phyloP scores from a whole-genome alignment of 1,140 invertebrate genomes.

The Drosophila melanogaster region DNA sequence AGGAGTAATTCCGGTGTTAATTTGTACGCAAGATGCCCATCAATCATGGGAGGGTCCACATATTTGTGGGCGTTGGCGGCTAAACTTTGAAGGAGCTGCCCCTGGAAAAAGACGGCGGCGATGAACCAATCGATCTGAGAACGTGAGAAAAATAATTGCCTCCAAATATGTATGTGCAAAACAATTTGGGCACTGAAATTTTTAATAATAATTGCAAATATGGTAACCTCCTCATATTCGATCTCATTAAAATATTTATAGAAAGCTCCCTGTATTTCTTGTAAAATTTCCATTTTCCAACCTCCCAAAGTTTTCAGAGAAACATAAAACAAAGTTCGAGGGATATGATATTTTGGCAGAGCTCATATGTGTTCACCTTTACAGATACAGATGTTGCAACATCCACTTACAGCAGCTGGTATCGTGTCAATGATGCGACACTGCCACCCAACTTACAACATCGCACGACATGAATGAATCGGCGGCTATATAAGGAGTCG shows the following conservation, averaged over 20 bases:
- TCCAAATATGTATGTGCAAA: neutral
- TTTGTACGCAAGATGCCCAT: conserved; percentile 75
- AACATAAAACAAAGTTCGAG: too few species aligned
- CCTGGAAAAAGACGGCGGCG: conserved; percentile 13
- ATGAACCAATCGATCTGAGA: conserved; percentile 29
- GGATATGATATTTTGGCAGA: neutral
- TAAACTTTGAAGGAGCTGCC: conserved; percentile 65
- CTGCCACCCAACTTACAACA: conserved; percentile 37
- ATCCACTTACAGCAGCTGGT: conserved; percentile 47
- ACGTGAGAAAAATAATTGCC: conserved; percentile 65
- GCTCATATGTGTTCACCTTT: neutral
- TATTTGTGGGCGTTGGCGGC: conserved; percentile 73
- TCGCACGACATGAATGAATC: conserved; percentile 68
- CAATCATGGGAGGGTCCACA: conserved; percentile 62
- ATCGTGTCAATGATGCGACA: conserved; percentile 67
- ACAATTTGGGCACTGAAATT: neutral
- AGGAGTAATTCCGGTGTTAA: conserved; percentile 80
- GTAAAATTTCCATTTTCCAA: too few species aligned
- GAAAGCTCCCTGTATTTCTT: too few species aligned
- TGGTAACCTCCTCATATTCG: too few species aligned
- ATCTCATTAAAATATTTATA: too few species aligned
- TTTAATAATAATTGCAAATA: too few species aligned
- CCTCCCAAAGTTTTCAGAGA: too few species aligned
- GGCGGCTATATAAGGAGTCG: conserved; percentile 28
- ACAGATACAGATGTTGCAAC: conserved; percentile 13